Evolutionary conservation across 2,797 vertebrate species (phyloP), one percentile per base, ranked within the genome.

Genomic region (Taenioides sp.): DNA sequence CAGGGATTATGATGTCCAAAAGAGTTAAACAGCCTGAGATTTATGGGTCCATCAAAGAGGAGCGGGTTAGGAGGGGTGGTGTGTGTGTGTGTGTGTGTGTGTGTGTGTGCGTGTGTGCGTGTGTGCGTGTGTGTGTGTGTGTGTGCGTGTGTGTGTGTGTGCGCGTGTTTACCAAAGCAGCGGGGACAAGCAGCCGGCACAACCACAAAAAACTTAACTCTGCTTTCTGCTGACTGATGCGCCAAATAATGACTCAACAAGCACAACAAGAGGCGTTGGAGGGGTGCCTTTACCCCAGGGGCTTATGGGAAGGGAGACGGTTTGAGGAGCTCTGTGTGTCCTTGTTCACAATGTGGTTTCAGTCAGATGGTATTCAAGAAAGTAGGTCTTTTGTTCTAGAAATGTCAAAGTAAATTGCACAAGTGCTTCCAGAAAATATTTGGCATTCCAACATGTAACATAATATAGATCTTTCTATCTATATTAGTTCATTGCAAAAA

Each of bases 11-110:
- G 80, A 83, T 88, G 90, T 93, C 93, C 90, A 93, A 91, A 93
- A 92, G 80, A 89, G 84, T 91, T 93, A 91, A 94, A 93, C 91
- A 92, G 86, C 64, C 74, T 81, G 82, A 82, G 88, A 93, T 93
- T 94, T 94, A 95, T 91, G 86, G 80, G 90, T 81, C 86, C 90
- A 93, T 94, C 91, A 94, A 94, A 93, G 92, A 86, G 73, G 81
- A 84, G 78, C 72, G 82, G 84, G 78, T 0, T 23, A 9, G 54
- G 54, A 47, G 11, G 11, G 22, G 54, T 55, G 54, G 69, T 52
- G 72, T 40, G 57, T 60, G 73, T 70, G 34, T 37, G 34, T 10
- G 9, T 37, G 34, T 10, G 34, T 37, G 34, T 10, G 34, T 10
- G 34, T 37, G 34, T 37, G 7, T 37, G 34, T 37, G 34, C 7